Conservation (phyloP, 2,888 invertebrate genomes). For the Cepaea hortensis region DNA sequence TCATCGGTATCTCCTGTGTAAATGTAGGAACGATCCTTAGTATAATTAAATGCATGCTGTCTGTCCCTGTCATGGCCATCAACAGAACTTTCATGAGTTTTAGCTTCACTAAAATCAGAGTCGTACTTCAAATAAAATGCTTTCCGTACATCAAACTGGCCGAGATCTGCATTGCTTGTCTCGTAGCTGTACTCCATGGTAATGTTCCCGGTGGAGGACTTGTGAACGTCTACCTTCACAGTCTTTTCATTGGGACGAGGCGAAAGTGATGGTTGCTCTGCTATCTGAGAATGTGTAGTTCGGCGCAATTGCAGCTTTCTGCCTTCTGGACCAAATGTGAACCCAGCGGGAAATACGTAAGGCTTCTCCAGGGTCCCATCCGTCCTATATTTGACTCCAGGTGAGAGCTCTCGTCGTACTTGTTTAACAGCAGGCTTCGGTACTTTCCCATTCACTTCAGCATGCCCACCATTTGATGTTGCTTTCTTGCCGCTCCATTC, state of each 20-base stretch:
- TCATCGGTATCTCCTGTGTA: too few relatives aligned
- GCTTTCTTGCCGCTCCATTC: background rate
- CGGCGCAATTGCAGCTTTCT: slow-evolving; percentile 26
- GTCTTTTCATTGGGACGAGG: background rate
- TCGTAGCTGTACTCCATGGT: slow-evolving; percentile 19
- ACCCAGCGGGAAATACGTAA: slow-evolving; percentile 41
- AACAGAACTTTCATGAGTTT: background rate
- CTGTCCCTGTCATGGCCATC: background rate
- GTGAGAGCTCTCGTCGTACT: background rate
- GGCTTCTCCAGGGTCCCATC: slow-evolving; percentile 47
- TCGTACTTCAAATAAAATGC: slow-evolving; percentile 46
- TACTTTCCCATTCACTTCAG: background rate
- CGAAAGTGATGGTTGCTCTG: background rate
- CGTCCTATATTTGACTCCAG: slow-evolving; percentile 26
- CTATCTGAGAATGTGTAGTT: background rate
- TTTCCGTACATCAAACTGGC: slow-evolving; percentile 27
- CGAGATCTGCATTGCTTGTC: background rate
- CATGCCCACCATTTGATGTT: background rate
- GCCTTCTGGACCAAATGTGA: slow-evolving; percentile 43
- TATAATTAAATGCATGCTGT: background rate
- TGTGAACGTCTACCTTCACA: slow-evolving; percentile 40
- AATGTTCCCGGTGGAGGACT: background rate
- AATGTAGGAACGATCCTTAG: too few relatives aligned
- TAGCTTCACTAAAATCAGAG: background rate
- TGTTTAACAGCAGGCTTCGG: background rate